Evolutionary conservation across 2,113 vertebrate species (phyloP).

Genomic region (Equus przewalskii): DNA sequence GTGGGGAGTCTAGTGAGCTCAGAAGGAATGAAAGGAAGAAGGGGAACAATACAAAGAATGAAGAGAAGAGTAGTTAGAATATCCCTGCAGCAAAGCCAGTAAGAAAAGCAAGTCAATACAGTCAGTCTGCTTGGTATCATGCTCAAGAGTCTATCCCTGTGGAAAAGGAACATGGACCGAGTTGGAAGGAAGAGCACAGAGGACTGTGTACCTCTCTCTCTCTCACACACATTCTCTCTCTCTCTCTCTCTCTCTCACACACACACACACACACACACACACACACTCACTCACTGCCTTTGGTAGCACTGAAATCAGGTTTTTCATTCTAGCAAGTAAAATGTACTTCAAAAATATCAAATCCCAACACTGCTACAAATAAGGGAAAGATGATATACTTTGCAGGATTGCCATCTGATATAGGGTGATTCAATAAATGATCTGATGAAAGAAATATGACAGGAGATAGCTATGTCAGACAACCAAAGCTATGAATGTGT

Average conservation of each 20-base stretch:
- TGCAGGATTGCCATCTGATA: constrained; percentile 92
- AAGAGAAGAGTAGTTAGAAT: neutral
- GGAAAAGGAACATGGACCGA: neutral
- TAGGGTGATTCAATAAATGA: constrained; percentile 91
- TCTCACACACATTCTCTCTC: no score
- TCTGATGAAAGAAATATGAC: constrained; percentile 89
- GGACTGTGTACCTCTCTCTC: neutral
- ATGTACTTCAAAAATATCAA: constrained; percentile 76
- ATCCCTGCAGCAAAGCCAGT: neutral
- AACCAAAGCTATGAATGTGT: constrained; percentile 88
- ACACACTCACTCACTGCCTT: neutral
- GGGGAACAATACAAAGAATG: neutral
- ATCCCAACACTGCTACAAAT: constrained; percentile 76
- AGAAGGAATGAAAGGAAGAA: constrained; percentile 37
- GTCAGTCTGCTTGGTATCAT: neutral
- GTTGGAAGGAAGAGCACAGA: neutral
- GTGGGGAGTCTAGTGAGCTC: neutral
- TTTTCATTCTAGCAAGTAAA: constrained; percentile 66
- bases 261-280: neutral
- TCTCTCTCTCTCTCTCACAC: neutral
- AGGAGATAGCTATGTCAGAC: constrained; percentile 86
- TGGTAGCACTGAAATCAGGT: constrained; percentile 72
- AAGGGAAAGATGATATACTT: constrained; percentile 83
- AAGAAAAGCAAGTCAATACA: neutral
- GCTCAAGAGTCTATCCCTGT: neutral